Conservation (phyloP, 37 sponge, comb jelly and placozoan species). For the Halichondria panicea region DNA sequence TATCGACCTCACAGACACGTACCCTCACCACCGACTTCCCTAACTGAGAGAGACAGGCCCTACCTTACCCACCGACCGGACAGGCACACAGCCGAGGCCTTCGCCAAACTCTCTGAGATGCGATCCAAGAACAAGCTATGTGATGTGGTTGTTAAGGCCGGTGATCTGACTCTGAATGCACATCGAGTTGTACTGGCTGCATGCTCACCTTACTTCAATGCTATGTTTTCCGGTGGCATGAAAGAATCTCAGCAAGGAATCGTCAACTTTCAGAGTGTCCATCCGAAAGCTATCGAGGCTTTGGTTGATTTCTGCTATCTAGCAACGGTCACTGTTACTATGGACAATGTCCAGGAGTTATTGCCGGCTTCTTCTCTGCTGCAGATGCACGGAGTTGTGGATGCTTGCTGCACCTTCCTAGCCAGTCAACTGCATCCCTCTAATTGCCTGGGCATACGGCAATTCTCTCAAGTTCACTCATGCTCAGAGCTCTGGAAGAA, state of each 20-base stretch:
- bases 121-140: constrained; percentile 67
- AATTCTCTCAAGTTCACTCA: constrained; percentile 49
- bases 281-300: constrained; percentile 32
- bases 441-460: constrained; percentile 70
- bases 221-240: constrained; percentile 90
- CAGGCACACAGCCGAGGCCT: constrained; percentile 22
- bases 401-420: constrained; percentile 66
- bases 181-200: constrained; percentile 89
- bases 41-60: background rate
- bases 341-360: constrained; percentile 50
- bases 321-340: constrained; percentile 21
- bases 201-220: constrained; percentile 85
- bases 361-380: constrained; percentile 53
- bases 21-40: background rate
- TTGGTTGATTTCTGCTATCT: constrained; percentile 64
- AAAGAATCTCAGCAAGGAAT: constrained; percentile 45
- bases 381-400: constrained; percentile 58
- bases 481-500: constrained; percentile 42
- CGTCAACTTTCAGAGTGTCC: constrained; percentile 48
- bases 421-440: constrained; percentile 65
- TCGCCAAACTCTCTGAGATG: constrained; percentile 20
- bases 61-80: constrained; percentile 49
- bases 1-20: constrained; percentile 10
- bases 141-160: constrained; percentile 81
- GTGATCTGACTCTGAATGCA: constrained; percentile 47